Evolutionary conservation across 1,140 invertebrate genomes (phyloP), one percentile per base, ranked within the genome.

Genomic region (Calliopsis andreniformis): DNA sequence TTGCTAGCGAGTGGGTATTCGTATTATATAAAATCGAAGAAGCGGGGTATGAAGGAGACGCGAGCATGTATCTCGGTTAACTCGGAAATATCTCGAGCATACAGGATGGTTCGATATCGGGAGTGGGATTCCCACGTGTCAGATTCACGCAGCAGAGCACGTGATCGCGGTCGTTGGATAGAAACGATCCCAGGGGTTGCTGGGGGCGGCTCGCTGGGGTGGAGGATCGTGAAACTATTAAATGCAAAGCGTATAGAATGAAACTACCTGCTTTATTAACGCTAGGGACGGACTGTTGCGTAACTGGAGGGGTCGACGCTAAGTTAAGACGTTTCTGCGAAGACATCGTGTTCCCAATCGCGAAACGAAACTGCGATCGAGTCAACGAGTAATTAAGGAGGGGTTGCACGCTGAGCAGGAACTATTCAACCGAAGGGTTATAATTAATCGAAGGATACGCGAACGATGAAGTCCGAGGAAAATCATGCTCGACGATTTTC

Each of bases 261-360:
- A 49, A 55, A 32, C 70, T 73, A 56, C 51, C 71, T 66, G 71
- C 62, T 73, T n/a, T 73, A 73, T 73, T 73, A 66, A 49, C 49
- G 49, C 39, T 39, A 45, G 53, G n/a, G 39, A 20, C 6, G 58
- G 8, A 23, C 18, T 35, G 49, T 75, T 75, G 18, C 71, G 71
- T 16, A 75, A 75, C 35, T 35, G 0, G 47, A 5, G n/a, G n/a
- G 47, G 2, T 7, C 47, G 47, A 45, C 8, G 16, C n/a, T 45
- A 6, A 49, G n/a, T 49, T 5, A 49, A 49, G 1, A 23, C n/a
- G n/a, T 49, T 23, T 1, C 47, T 20, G 23, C 25, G 51, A 59
- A 39, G 39, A 39, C 39, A 23, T 39, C n/a, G n/a, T n/a, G n/a
- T 30, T 12, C 10, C 10, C 51, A 25, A 23, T 30, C 28, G 51